These are phyloP conservation scores for Tapirus terrestris DNA, from an alignment of 2,113 vertebrate species.

Conservation along the genomic window DNA sequence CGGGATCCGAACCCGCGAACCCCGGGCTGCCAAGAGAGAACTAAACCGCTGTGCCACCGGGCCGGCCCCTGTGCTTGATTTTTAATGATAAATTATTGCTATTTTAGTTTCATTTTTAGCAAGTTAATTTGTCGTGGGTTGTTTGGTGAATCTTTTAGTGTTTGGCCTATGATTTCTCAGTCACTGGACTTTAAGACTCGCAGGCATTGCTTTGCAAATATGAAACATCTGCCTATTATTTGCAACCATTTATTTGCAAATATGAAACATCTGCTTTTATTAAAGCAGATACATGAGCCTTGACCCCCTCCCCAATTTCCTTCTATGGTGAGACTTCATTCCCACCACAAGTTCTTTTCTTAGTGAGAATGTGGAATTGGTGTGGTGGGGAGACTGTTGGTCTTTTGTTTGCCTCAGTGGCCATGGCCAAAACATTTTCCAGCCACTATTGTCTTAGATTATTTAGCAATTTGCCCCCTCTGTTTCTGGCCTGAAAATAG, in stretches of 20 bases:
- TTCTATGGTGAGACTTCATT: not conserved
- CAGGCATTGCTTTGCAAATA: not conserved
- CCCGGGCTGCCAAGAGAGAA: no score
- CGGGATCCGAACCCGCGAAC: no score
- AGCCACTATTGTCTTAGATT: not conserved
- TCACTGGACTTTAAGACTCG: not conserved
- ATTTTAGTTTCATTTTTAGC: conserved; percentile 24
- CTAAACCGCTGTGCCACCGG: no score
- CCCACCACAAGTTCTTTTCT: not conserved
- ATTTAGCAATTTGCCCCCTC: not conserved
- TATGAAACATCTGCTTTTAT: conserved; percentile 24
- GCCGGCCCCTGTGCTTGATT: no score
- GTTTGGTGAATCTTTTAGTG: not conserved
- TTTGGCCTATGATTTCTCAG: not conserved
- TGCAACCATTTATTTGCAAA: conserved; percentile 11
- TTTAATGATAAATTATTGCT: conserved; percentile 6
- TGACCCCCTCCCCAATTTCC: not conserved
- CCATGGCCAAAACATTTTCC: not conserved
- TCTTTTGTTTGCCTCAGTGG: conserved; percentile 13
- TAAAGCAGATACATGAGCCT: not conserved
- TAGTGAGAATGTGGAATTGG: not conserved
- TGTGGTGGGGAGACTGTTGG: not conserved
- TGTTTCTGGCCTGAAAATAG: not conserved
- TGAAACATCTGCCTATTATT: conserved; percentile 18
- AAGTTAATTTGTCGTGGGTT: not conserved